Evolutionary conservation across 2,888 invertebrate genomes (phyloP), one percentile per base, ranked within the genome.

Genomic region (Tachystola acroxantha): DNA sequence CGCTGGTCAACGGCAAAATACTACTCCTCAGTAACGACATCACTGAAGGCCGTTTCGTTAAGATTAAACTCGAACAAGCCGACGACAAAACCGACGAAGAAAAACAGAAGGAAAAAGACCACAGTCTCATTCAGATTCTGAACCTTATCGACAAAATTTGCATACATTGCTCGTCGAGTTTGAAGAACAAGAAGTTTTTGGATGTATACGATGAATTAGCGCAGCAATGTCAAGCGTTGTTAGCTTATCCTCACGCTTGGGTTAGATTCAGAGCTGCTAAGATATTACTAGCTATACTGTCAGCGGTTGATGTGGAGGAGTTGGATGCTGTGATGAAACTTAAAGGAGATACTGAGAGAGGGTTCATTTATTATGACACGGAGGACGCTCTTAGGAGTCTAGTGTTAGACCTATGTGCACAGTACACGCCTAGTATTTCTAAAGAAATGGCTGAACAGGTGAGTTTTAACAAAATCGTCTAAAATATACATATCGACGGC

Each of bases 241-340:
- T 97, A 10, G 91, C 89, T 0, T 92, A 97, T 69, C 93, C 95
- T 9, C 97, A 97, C 64, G 89, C 91, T 20, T 96, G 96, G 96
- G 95, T 97, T 0, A 89, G 96, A 36, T 79, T 95, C 30, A 90
- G 90, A 39, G 89, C 96, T 0, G 90, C 92, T 0, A 94, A 95
- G 66, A 88, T 96, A 43, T 73, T 97, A 28, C 93, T 94, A 0
- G 88, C 91, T 31, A 86, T 96, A 33, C 77, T 97, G 36, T 82
- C 90, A 0, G 74, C 88, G 0, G 88, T 92, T 31, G 89, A 94
- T 57, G 75, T 89, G 6, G 88, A 89, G 1, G 88, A 91, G 40
- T 77, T 95, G 30, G 88, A 90, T 12, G 53, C 59, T 30, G 53
- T 89, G 39, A 60, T 90, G 3, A 70, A 72, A 16, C 65, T 67